These are phyloP conservation scores for Tribolium castaneum DNA, from an alignment of 1,140 invertebrate species.

Conservation along the genomic window DNA sequence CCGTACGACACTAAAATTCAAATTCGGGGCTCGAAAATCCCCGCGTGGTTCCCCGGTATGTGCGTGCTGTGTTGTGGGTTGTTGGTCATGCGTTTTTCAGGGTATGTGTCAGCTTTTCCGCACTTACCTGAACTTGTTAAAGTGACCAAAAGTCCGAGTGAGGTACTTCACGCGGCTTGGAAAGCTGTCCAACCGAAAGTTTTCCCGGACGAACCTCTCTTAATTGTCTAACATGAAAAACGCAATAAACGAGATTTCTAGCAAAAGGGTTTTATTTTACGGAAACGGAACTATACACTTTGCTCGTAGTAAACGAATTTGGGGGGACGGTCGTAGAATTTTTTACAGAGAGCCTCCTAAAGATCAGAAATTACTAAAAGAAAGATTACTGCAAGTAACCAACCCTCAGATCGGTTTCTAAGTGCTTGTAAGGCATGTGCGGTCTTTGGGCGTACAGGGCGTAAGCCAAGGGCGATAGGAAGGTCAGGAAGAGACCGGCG, in stretches of 20 bases:
- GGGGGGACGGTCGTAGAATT: constrained; percentile 61
- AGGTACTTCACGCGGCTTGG: constrained; percentile 58
- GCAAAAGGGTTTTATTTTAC: constrained; percentile 15
- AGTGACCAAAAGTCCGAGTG: constrained; percentile 55
- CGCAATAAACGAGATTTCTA: constrained; percentile 7
- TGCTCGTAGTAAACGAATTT: constrained; percentile 72
- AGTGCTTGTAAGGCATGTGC: constrained; percentile 66
- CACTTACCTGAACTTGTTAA: constrained; percentile 54
- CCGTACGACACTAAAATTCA: constrained; percentile 58
- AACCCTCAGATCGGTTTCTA: constrained; percentile 72
- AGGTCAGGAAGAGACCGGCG: constrained; percentile 77
- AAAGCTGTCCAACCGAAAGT: constrained; percentile 58
- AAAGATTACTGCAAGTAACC: constrained; percentile 3
- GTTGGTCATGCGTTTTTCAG: constrained; percentile 47
- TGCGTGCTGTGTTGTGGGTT: constrained; percentile 15
- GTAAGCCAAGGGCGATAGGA: constrained; percentile 83
- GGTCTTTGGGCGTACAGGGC: constrained; percentile 84
- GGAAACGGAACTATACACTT: constrained; percentile 65
- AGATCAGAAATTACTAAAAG: constrained; percentile 40
- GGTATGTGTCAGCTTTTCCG: constrained; percentile 57
- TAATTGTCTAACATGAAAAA: constrained; percentile 1
- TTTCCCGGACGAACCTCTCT: constrained; percentile 57
- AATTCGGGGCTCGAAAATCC: constrained; percentile 56
- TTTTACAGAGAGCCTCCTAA: constrained; percentile 64
- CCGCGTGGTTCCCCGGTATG: constrained; percentile 60